Conservation (phyloP, 2,888 invertebrate species). For the Drosophila stalkeri region DNA sequence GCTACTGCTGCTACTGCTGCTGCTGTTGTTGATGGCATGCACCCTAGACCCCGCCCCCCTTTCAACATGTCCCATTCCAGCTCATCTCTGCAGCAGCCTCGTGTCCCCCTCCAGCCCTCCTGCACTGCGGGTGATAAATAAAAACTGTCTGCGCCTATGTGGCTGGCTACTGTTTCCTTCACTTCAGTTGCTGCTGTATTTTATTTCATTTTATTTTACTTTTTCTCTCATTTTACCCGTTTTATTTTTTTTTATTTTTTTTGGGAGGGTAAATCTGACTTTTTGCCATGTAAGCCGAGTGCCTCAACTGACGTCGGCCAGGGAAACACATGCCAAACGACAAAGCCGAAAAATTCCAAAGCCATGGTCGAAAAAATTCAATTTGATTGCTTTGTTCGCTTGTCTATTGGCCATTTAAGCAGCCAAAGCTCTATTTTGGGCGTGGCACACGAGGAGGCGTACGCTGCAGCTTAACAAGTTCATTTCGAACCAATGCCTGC, state of each 20-base stretch:
- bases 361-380: conserved; percentile 59
- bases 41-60: not conserved
- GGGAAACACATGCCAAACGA: conserved; percentile 53
- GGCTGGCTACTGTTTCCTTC: conserved; percentile 47
- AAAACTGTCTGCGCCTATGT: conserved; percentile 82
- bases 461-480: conserved; percentile 75
- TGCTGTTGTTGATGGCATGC: conserved; percentile 39
- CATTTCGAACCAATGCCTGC: conserved; percentile 51
- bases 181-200: conserved; percentile 18
- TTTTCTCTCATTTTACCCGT: not conserved
- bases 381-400: conserved; percentile 67
- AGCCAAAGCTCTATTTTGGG: conserved; percentile 8
- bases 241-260: conserved; percentile 2
- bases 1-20: not conserved
- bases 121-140: conserved; percentile 74
- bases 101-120: not conserved
- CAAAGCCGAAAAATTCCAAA: conserved; percentile 25
- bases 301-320: not conserved
- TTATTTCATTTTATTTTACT: conserved; percentile 3
- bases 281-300: conserved; percentile 68
- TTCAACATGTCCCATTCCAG: conserved; percentile 8
- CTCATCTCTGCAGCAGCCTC: not conserved
- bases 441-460: conserved; percentile 9
- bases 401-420: conserved; percentile 73
- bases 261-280: conserved; percentile 46